Conservation (phyloP, 2,888 invertebrate genomes). For the Pandemis heparana region DNA sequence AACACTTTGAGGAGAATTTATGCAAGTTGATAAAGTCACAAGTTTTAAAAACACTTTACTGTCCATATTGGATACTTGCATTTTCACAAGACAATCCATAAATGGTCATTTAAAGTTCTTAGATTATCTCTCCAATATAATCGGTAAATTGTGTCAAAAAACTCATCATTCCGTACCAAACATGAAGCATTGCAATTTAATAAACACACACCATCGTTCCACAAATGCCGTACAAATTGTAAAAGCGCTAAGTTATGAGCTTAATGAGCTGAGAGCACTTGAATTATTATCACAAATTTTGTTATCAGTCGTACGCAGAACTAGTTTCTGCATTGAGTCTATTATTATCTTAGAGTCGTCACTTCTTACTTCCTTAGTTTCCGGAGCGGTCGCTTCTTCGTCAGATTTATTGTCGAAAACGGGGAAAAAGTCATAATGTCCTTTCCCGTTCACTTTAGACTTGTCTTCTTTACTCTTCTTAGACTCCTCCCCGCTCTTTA, state of each 20-base stretch:
- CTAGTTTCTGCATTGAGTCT: slow-evolving; percentile 84
- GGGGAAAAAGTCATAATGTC: slow-evolving; percentile 79
- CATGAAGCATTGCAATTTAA: slow-evolving; percentile 23
- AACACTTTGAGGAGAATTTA: slow-evolving; percentile 8
- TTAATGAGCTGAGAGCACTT: slow-evolving; percentile 82
- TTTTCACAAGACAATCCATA: no score
- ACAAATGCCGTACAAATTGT: slow-evolving; percentile 53
- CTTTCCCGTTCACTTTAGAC: slow-evolving; percentile 65
- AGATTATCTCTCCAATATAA: background rate
- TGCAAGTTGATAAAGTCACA: slow-evolving; percentile 18
- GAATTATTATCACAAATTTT: slow-evolving; percentile 83
- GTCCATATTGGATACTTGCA: slow-evolving; percentile 1
- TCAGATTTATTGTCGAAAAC: slow-evolving; percentile 78
- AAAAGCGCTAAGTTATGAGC: slow-evolving; percentile 64
- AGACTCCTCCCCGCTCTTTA: slow-evolving; percentile 64
- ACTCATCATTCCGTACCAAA: background rate
- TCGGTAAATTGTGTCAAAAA: slow-evolving; percentile 17
- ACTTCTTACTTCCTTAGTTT: slow-evolving; percentile 52
- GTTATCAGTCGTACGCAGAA: slow-evolving; percentile 84
- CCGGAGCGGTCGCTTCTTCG: slow-evolving; percentile 50
- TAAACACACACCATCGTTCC: background rate
- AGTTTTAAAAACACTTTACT: slow-evolving; percentile 12
- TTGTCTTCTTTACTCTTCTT: slow-evolving; percentile 58
- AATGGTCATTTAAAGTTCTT: background rate
- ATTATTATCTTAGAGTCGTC: slow-evolving; percentile 79